Base-by-base conservation (phyloP, 2,113 vertebrate genomes). In the Crotalus viridis region DNA sequence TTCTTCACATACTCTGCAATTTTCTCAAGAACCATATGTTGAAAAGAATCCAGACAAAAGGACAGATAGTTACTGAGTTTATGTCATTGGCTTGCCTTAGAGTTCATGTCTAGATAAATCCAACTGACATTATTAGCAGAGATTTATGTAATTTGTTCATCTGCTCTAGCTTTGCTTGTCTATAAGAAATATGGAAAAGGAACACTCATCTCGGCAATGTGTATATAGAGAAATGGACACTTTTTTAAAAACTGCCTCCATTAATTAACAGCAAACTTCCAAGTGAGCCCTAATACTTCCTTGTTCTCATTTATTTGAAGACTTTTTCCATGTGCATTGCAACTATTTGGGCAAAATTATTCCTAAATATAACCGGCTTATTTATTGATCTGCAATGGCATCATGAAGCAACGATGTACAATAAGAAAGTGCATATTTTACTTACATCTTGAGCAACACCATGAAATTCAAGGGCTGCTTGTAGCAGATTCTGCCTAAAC, bases 391-490 rank as follows among this genome's bases (percentile, higher is more conserved):
- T 33, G n/a, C 19, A 93, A 59, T 4, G 43, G 28, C 52, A 8
- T 33, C 88, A 28, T 39, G 87, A 87, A 0, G 26, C 24, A 91
- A 24, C 33, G 90, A 74, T 21, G 19, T 4, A 90, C 3, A 57
- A 74, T n/a, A 89, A 13, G 6, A 0, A 10, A 94, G 15, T 5
- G 43, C 90, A 89, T 88, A 95, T 51, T n/a, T 28, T 19, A 52
- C 98, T 96, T 97, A 99, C 99, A 97, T 99, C 99, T 96, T 99
- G 99, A 5, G 99, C 98, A 94, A 98, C 98, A 95, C 98, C 97
- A 96, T 99, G 99, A 96, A 99, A 99, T 95, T 98, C 97, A 94
- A 99, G 98, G 10, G 99, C 99, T 52, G 98, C 98, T 97, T 99
- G 99, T 94, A 99, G 97, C 48, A 99, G 97, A 93, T 99, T 99